These are phyloP conservation scores for Leptosomus discolor DNA, from an alignment of 2,113 vertebrate genomes.

Conservation along the genomic window DNA sequence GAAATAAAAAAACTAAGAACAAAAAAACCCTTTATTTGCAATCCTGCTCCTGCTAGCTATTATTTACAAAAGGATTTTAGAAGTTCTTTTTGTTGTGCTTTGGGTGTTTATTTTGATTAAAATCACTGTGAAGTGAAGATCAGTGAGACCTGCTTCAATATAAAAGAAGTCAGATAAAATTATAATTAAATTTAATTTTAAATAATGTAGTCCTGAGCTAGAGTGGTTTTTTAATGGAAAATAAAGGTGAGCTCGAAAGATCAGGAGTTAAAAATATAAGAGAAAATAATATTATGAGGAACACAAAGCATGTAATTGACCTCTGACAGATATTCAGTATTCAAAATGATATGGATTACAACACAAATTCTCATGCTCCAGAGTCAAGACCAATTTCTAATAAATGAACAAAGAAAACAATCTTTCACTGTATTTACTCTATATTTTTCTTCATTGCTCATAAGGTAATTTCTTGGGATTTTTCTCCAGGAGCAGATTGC, in stretches of 20 bases:
- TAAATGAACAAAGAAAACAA: not conserved
- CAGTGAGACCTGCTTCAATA: not conserved
- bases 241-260: not conserved
- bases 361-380: not conserved
- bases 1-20: accelerated
- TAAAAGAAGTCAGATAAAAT: not conserved
- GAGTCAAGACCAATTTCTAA: not conserved
- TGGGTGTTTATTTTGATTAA: not conserved
- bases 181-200: not conserved
- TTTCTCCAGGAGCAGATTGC: not conserved
- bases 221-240: not conserved
- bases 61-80: not conserved
- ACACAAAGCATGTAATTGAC: not conserved
- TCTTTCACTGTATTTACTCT: not conserved
- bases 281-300: not conserved
- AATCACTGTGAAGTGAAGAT: not conserved
- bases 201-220: not conserved
- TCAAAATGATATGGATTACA: not conserved
- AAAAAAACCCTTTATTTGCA: not conserved
- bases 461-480: no score
- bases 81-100: not conserved
- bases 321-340: not conserved
- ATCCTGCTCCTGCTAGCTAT: not conserved
- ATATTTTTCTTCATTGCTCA: no score
- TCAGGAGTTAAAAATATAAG: not conserved